Conservation (phyloP, 2,113 vertebrate genomes). For the Muntiacus reevesi region DNA sequence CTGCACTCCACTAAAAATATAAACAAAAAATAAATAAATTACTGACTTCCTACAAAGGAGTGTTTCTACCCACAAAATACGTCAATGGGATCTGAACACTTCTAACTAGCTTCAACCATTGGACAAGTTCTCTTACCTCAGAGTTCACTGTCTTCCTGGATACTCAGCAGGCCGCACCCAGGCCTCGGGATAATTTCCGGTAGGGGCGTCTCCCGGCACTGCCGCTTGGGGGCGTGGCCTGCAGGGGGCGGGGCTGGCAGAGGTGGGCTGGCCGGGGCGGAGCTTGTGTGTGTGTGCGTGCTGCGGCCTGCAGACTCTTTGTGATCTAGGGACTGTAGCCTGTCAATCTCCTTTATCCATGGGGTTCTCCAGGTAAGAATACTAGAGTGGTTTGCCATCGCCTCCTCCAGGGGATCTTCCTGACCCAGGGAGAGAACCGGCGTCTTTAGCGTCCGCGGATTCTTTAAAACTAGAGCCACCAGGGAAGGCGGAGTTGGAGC, state of each 20-base stretch:
- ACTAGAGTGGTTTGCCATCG: neutral
- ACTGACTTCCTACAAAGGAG: neutral
- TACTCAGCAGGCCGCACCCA: too few relatives aligned
- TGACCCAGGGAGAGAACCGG: neutral
- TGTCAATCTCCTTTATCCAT: neutral
- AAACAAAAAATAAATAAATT: neutral
- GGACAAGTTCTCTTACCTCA: neutral
- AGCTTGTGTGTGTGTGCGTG: neutral
- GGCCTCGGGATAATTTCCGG: neutral
- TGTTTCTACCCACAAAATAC: neutral
- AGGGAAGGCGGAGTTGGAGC: neutral
- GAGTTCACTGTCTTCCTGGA: neutral
- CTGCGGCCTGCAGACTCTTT: neutral
- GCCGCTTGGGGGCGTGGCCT: neutral
- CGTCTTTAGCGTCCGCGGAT: neutral
- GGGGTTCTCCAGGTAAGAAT: neutral
- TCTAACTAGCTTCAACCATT: neutral
- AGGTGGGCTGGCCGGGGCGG: neutral
- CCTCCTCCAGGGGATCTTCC: neutral
- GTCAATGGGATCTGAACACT: neutral
- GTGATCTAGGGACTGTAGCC: neutral
- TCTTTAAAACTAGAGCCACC: neutral
- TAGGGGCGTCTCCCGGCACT: neutral
- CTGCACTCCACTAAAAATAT: too few relatives aligned
- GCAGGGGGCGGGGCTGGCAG: neutral